These are phyloP conservation scores for Ennomos erosarius DNA, from an alignment of 2,888 invertebrate species.

Conservation along the genomic window DNA sequence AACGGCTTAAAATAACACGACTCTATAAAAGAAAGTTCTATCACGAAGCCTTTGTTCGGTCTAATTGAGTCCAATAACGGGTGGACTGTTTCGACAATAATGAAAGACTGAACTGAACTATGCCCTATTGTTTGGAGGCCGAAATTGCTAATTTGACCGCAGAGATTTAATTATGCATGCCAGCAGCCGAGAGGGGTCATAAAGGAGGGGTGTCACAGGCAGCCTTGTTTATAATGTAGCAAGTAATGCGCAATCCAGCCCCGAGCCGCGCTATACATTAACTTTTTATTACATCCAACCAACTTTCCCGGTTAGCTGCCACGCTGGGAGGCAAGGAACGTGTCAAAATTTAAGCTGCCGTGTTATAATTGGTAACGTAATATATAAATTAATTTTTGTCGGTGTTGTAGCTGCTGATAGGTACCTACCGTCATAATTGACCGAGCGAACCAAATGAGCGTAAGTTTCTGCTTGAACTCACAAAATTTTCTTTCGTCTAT, in stretches of 20 bases:
- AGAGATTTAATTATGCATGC: constrained; percentile 84
- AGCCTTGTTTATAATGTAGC: constrained; percentile 83
- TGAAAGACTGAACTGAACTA: constrained; percentile 80
- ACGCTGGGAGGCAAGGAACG: constrained; percentile 53
- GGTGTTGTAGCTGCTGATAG: too few relatives aligned
- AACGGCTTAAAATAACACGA: constrained; percentile 44
- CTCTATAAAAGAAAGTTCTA: constrained; percentile 45
- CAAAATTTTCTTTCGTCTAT: too few relatives aligned
- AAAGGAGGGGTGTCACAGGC: constrained; percentile 79
- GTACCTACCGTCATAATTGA: too few relatives aligned
- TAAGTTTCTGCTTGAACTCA: too few relatives aligned
- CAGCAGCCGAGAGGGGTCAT: constrained; percentile 72
- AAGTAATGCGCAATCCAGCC: constrained; percentile 78
- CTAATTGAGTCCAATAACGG: constrained; percentile 75
- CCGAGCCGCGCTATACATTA: constrained; percentile 72
- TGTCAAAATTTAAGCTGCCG: constrained; percentile 26
- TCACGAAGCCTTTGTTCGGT: constrained; percentile 52
- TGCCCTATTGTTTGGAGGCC: constrained; percentile 77
- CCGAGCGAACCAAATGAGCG: too few relatives aligned
- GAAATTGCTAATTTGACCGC: constrained; percentile 83
- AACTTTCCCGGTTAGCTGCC: constrained; percentile 74
- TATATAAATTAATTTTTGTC: constrained; percentile 4
- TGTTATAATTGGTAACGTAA: constrained; percentile 27
- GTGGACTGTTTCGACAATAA: constrained; percentile 78
- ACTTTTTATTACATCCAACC: constrained; percentile 79